Conservation (phyloP, 1,140 invertebrate genomes). For the Leptinotarsa texana region DNA sequence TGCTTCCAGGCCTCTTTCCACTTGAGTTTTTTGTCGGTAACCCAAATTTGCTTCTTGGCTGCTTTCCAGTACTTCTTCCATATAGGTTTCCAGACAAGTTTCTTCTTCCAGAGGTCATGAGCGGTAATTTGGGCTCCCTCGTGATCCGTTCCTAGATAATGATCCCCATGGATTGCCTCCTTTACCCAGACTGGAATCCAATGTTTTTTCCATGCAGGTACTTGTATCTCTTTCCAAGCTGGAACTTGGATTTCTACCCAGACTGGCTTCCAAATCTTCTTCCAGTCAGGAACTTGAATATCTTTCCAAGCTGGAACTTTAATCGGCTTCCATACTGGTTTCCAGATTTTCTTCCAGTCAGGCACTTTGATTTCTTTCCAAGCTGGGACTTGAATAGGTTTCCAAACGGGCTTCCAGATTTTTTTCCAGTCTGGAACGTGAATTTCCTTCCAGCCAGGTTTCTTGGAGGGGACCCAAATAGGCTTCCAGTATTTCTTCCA, state of each 20-base stretch:
- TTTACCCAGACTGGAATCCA: slow-evolving; percentile 69
- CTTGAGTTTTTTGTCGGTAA: slow-evolving; percentile 74
- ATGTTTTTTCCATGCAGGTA: slow-evolving; percentile 69
- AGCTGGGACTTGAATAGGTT: slow-evolving; percentile 64
- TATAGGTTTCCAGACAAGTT: slow-evolving; percentile 73
- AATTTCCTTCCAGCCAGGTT: slow-evolving; percentile 67
- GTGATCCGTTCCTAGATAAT: slow-evolving; percentile 73
- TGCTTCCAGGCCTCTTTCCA: slow-evolving; percentile 78
- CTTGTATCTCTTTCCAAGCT: slow-evolving; percentile 66
- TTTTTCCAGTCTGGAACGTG: slow-evolving; percentile 64
- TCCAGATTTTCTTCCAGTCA: slow-evolving; percentile 66
- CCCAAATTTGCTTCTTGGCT: slow-evolving; percentile 76
- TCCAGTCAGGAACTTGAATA: slow-evolving; percentile 68
- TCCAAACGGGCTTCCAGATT: slow-evolving; percentile 65
- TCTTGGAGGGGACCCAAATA: slow-evolving; percentile 64
- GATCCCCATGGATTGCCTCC: slow-evolving; percentile 72
- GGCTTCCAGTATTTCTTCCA: slow-evolving; percentile 67
- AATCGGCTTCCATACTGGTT: slow-evolving; percentile 63
- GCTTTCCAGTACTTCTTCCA: slow-evolving; percentile 75
- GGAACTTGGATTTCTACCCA: slow-evolving; percentile 63
- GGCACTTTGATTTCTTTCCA: slow-evolving; percentile 67
- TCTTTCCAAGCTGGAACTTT: slow-evolving; percentile 66
- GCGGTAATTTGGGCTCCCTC: slow-evolving; percentile 72
- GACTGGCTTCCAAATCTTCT: slow-evolving; percentile 63
- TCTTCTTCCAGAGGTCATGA: slow-evolving; percentile 77